phyloP scores from a whole-genome alignment of 2,888 invertebrate genomes.

The Lathronympha strigana region DNA sequence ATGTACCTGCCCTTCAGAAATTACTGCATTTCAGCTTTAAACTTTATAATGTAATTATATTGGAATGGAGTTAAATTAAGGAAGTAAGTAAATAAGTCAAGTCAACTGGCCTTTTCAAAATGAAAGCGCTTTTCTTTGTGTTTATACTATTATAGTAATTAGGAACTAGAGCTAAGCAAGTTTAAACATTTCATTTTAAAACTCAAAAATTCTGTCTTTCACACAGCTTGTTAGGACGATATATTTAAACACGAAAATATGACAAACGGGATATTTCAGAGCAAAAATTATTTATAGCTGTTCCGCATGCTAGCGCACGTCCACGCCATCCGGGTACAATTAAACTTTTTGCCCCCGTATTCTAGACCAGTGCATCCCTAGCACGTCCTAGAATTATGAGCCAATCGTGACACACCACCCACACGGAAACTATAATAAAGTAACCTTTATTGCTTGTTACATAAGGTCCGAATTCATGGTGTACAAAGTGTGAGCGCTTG shows the following conservation, averaged over 20 bases:
- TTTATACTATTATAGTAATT: neutral
- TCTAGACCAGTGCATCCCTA: conserved; percentile 55
- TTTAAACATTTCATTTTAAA: neutral
- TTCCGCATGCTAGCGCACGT: conserved; percentile 48
- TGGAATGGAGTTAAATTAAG: no score
- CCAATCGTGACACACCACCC: conserved; percentile 65
- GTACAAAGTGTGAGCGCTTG: conserved; percentile 15
- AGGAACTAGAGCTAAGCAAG: neutral
- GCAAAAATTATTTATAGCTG: conserved; percentile 52
- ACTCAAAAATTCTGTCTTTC: neutral
- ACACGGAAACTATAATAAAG: conserved; percentile 37
- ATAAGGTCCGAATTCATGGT: conserved; percentile 6
- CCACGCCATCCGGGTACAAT: conserved; percentile 61
- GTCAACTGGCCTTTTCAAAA: no score
- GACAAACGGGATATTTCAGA: conserved; percentile 45
- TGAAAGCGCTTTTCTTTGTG: no score
- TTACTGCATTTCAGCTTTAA: no score
- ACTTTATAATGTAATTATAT: no score
- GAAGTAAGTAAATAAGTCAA: no score
- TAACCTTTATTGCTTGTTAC: conserved; percentile 3
- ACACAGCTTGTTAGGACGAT: conserved; percentile 2
- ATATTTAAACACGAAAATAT: conserved; percentile 14
- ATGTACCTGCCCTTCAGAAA: no score
- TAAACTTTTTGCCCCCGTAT: conserved; percentile 66
- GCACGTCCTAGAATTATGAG: conserved; percentile 73